Percentiles rank a stretch among this genome's conserved stretches.
Evolutionary conservation across 2,888 invertebrate species (phyloP).

Genomic region (Ceraclea dissimilis): DNA sequence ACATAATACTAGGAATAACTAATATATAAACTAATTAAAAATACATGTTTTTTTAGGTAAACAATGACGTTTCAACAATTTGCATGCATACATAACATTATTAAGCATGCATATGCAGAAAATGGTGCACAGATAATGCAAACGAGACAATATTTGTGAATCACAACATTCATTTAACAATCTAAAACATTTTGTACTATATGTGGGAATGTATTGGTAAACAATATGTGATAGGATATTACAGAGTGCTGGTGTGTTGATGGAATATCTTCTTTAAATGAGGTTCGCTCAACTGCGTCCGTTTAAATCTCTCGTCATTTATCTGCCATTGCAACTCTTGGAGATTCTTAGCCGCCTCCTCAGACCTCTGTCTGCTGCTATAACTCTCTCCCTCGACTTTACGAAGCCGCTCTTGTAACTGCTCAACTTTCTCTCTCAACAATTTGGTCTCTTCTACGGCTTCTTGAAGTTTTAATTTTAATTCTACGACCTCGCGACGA

Average conservation of each 20-base stretch:
- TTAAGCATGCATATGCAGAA: too few species aligned
- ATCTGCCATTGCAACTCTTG: constrained; percentile 24
- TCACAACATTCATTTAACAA: too few species aligned
- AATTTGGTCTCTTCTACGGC: constrained; percentile 54
- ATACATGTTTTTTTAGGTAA: too few species aligned
- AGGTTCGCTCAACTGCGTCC: constrained; percentile 11
- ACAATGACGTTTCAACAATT: too few species aligned
- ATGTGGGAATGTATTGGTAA: too few species aligned
- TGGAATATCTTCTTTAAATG: constrained; percentile 1
- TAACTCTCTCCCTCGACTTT: constrained; percentile 19
- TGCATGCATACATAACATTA: too few species aligned
- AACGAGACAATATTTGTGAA: too few species aligned
- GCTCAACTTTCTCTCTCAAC: constrained; percentile 47
- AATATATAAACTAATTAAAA: too few species aligned
- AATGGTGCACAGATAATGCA: too few species aligned
- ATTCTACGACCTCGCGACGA: constrained; percentile 54
- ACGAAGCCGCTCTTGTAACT: constrained; percentile 35
- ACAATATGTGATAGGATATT: too few species aligned
- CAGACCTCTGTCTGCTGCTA: constrained; percentile 21
- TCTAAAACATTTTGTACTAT: too few species aligned
- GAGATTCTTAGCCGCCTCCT: constrained; percentile 21
- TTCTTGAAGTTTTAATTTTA: constrained; percentile 56
- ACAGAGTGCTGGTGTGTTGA: constrained; percentile 14
- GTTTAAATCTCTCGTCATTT: constrained; percentile 22
- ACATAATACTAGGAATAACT: too few species aligned